phyloP scores from a whole-genome alignment of 2,113 vertebrate species.

The Psittacus erithacus region DNA sequence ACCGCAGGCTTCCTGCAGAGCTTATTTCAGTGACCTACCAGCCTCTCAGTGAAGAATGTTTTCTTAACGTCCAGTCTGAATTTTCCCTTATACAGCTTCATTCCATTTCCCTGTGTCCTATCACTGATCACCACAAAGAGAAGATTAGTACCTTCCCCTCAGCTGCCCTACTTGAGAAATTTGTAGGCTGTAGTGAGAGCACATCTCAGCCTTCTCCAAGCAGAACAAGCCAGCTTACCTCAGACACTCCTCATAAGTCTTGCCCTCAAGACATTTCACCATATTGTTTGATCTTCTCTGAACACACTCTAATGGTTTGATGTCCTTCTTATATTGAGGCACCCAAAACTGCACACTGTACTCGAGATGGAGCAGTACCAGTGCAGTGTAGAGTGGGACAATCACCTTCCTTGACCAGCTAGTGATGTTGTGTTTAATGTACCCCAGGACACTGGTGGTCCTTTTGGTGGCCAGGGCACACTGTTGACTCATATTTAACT shows the following conservation, averaged over 20 bases:
- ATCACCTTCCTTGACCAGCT: not conserved
- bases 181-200: not conserved
- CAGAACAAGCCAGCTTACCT: not conserved
- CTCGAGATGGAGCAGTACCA: not conserved
- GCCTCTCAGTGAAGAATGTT: not conserved
- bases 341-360: not conserved
- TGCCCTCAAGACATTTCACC: not conserved
- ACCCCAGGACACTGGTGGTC: not conserved
- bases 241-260: not conserved
- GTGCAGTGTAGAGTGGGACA: not conserved
- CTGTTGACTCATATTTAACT: not conserved
- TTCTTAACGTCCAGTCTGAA: not conserved
- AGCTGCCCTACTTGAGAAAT: not conserved
- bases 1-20: not conserved
- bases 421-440: not conserved
- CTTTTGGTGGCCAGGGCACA: not conserved
- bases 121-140: not conserved
- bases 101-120: not conserved
- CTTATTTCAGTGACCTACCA: not conserved
- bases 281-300: not conserved
- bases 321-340: not conserved
- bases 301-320: not conserved
- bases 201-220: not conserved
- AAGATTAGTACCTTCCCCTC: not conserved
- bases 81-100: not conserved